A percentile compares a stretch with the other conserved stretches of the same genome.
phyloP scores from a whole-genome alignment of 2,113 vertebrate species.

The Pagrus major region DNA sequence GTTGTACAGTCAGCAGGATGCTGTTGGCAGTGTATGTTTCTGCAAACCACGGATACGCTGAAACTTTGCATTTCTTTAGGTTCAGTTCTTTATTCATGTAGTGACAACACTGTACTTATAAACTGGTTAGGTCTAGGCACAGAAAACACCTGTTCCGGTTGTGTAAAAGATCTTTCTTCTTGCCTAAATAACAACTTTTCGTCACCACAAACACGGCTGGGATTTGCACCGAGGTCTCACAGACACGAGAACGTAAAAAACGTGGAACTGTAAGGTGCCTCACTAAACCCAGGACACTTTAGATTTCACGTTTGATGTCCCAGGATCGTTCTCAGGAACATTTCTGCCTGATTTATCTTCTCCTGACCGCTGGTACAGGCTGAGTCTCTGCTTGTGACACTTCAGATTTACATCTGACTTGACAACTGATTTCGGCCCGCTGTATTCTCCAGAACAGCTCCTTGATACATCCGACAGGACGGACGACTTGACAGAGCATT shows the following conservation, averaged over 20 bases:
- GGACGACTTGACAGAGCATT: neutral
- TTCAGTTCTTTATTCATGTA: too few species aligned
- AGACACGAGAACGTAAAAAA: neutral
- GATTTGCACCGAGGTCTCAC: too few species aligned
- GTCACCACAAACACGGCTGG: too few species aligned
- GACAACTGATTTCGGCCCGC: neutral
- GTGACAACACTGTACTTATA: too few species aligned
- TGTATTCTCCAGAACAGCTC: neutral
- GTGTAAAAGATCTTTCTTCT: too few species aligned
- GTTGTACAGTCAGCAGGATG: too few species aligned
- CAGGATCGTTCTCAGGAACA: neutral
- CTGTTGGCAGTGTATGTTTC: too few species aligned
- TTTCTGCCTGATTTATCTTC: neutral
- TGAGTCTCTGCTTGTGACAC: slow-evolving; percentile 18
- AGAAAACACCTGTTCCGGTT: too few species aligned
- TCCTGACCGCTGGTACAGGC: neutral
- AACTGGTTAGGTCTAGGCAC: too few species aligned
- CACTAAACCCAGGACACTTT: slow-evolving; percentile 76
- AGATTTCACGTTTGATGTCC: slow-evolving; percentile 28
- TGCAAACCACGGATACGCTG: too few species aligned
- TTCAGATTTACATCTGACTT: slow-evolving; percentile 11
- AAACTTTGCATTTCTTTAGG: too few species aligned
- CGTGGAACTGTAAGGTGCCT: neutral
- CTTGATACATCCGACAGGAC: slow-evolving; percentile 7
- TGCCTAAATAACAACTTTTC: too few species aligned